Percentiles rank a stretch among this genome's conserved stretches.
phyloP scores from a whole-genome alignment of 2,888 invertebrate species.

The Sinohyriopsis cumingii region DNA sequence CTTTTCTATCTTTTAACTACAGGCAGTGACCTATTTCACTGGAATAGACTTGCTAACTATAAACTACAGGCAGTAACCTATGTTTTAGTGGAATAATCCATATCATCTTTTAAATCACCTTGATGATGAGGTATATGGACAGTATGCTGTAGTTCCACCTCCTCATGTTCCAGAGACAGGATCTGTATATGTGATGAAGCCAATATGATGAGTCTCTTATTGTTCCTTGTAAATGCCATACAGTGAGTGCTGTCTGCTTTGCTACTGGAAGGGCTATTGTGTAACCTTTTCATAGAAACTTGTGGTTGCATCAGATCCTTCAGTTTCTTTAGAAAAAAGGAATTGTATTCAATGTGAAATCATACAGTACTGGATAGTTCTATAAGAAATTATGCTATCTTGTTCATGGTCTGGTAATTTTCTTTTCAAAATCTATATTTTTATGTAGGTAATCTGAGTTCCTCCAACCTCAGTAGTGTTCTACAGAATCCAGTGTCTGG shows the following conservation, averaged over 20 bases:
- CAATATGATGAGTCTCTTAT: constrained; percentile 43
- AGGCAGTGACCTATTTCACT: too few relatives aligned
- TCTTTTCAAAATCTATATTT: too few relatives aligned
- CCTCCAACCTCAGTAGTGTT: too few relatives aligned
- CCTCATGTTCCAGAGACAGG: constrained; percentile 30
- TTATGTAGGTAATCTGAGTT: too few relatives aligned
- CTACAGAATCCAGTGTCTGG: too few relatives aligned
- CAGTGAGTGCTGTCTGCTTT: constrained; percentile 48
- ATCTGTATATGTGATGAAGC: constrained; percentile 55
- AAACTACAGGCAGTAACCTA: too few relatives aligned
- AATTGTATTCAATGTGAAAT: too few relatives aligned
- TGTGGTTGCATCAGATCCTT: constrained; percentile 25
- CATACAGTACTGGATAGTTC: too few relatives aligned
- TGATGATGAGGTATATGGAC: constrained; percentile 24
- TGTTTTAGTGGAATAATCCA: neutral
- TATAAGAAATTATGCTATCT: too few relatives aligned
- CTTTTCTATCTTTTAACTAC: too few relatives aligned
- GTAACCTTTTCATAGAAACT: constrained; percentile 23
- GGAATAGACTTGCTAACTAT: too few relatives aligned
- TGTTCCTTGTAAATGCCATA: constrained; percentile 51
- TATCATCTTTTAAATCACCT: constrained; percentile 8
- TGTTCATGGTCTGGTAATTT: too few relatives aligned
- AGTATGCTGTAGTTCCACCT: constrained; percentile 27
- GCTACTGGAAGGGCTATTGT: constrained; percentile 9
- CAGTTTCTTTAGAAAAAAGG: constrained; percentile 5